Evolutionary conservation across 1,140 invertebrate genomes (phyloP), one percentile per base, ranked within the genome.

Genomic region (Papilio dardanus): DNA sequence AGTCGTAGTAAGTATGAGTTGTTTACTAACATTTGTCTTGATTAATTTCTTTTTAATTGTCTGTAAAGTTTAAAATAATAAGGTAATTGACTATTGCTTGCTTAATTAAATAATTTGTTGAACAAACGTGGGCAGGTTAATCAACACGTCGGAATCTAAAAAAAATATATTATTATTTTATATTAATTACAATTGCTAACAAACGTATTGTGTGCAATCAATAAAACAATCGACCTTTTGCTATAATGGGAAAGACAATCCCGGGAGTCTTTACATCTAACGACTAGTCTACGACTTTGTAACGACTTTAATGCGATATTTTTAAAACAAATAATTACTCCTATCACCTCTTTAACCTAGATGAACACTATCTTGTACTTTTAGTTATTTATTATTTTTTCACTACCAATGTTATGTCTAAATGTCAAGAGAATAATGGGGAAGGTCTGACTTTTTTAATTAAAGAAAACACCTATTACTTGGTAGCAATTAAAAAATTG

Each of bases 221-320:
- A 73, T 73, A 73, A 73, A 73, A 73, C 71, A 73, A 73, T 74
- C 73, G 77, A 79, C 80, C 80, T 81, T 77, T 77, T 33, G 65
- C 74, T 65, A 74, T 78, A 78, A 81, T 81, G 74, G 77, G 65
- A 73, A 76, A 71, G 77, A 74, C 75, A 71, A 77, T 77, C 69
- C 69, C 67, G 68, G 71, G 58, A 50, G 28, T 58, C 28, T 14
- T 46, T 50, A 50, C 69, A 71, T 16, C 31, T 5, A n/a, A 50
- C 69, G 67, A 69, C 54, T 62, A 4, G 54, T 4, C 1, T 28
- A 62, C 21, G 54, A 30, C 54, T 2, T 58, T 0, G 21, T 28
- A 28, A 14, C 21, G 54, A 58, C 3, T 30, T 58, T 46, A 19
- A 4, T 42, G 40, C 14, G 16, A n/a, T 46, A n/a, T n/a, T n/a